Conservation (phyloP, 92 coral and sea anemone genomes). For the Parazoanthus swiftii region DNA sequence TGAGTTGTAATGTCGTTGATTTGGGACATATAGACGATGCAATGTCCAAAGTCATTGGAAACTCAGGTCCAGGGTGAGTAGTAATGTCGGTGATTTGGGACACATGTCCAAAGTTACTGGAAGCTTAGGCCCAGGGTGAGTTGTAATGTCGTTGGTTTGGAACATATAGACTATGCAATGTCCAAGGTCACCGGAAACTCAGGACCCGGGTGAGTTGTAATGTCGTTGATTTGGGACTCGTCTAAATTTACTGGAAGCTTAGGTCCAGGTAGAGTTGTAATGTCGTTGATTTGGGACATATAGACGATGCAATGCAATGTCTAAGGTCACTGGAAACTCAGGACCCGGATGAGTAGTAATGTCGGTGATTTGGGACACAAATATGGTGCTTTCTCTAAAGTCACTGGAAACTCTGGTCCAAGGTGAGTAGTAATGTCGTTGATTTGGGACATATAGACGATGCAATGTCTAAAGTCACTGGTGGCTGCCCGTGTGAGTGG, state of each 20-base stretch:
- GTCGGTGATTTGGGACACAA: too few species aligned
- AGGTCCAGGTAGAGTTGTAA: too few species aligned
- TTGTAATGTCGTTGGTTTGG: constrained; percentile 28
- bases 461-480: constrained; percentile 70
- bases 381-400: too few species aligned
- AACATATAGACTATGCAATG: constrained; percentile 56
- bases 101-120: too few species aligned
- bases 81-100: too few species aligned
- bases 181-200: constrained; percentile 86
- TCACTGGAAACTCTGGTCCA: too few species aligned
- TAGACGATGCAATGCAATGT: constrained; percentile 54
- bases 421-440: too few species aligned
- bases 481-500: constrained; percentile 76
- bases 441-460: constrained; percentile 63
- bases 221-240: too few species aligned
- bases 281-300: constrained; percentile 54
- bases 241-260: too few species aligned
- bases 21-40: constrained; percentile 66
- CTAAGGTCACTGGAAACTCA: constrained; percentile 83
- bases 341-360: constrained; percentile 71
- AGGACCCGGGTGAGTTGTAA: constrained; percentile 71
- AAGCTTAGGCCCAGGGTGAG: too few species aligned
- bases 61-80: constrained; percentile 86
- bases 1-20: too few species aligned
- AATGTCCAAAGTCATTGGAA: constrained; percentile 78